Base-by-base conservation (phyloP, 2,888 invertebrate genomes). In the Dynastes grantii region DNA sequence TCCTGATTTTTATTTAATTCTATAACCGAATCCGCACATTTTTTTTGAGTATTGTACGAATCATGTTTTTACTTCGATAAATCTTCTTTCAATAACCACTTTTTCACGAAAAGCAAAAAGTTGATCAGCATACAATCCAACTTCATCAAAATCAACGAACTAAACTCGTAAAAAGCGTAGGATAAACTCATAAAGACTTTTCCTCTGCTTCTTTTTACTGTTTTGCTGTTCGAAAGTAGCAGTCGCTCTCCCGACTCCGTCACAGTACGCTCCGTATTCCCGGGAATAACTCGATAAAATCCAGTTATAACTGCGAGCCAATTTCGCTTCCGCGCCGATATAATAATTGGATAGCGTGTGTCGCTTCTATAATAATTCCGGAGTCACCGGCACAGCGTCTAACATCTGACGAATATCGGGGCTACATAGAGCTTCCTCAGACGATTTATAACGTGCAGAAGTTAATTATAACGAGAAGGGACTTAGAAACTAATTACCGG, bases 391-490 rank as follows among this genome's bases (percentile, higher is more conserved):
- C 55, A 9, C 22, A 16, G 55, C 55, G 22, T 58, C 55, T 22
- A 58, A 11, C 45, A 11, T 45, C 45, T 2, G 11, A 8, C 45
- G 45, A 45, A 45, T 8, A 45, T 45, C 8, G 8, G 45, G 8
- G 45, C 45, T 11, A 2, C 32, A 5, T 11, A 11, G 45, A 45
- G 45, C 8, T 45, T 8, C 45, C 11, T 11, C 45, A 0, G 16
- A 45, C 65, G 22, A 67, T 67, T 67, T 67, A 67, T 67, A 67
- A 45, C 65, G 65, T 67, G 45, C n/a, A 49, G 22, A 22, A 67
- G 45, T 67, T 67, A 67, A 67, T 67, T 67, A 16, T 45, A 45
- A 67, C 65, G 22, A n/a, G 65, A 67, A 67, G 55, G 65, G n/a
- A 40, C 40, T 65, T 65, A 65, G 40, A 67, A 67, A 67, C 65